phyloP scores from a whole-genome alignment of 2,113 vertebrate species.

The Dinomys branickii region DNA sequence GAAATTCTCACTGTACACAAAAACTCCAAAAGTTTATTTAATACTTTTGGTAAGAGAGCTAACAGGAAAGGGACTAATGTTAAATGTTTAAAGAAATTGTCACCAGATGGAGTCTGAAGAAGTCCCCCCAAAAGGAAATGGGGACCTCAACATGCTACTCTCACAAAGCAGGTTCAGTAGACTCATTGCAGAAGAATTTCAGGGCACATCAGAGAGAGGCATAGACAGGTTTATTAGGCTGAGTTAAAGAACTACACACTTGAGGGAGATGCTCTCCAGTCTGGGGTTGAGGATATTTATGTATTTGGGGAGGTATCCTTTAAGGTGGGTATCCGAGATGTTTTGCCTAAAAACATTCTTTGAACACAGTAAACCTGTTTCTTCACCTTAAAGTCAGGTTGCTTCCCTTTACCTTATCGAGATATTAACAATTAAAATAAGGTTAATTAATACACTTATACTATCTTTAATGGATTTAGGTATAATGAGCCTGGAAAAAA shows the following conservation, averaged over 20 bases:
- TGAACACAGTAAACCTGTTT: background rate
- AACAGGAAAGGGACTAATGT: background rate
- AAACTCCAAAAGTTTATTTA: background rate
- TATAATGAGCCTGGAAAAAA: background rate
- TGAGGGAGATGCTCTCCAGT: background rate
- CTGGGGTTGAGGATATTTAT: background rate
- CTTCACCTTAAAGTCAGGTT: background rate
- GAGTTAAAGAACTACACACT: background rate
- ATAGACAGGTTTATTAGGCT: background rate
- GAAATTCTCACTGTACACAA: background rate
- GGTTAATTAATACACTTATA: background rate
- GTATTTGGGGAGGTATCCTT: background rate
- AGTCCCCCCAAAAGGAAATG: background rate
- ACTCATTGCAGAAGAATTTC: background rate
- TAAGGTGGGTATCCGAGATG: background rate
- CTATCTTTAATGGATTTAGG: background rate
- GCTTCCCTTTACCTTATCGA: background rate
- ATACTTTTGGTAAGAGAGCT: conserved; percentile 9
- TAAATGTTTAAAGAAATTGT: conserved; percentile 35
- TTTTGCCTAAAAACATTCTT: background rate
- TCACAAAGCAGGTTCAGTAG: background rate
- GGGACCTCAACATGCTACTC: background rate
- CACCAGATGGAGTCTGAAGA: background rate
- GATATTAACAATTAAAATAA: background rate
- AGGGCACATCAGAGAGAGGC: background rate